Conservation (phyloP, 2,888 invertebrate genomes). For the Falcaria lacertinaria region DNA sequence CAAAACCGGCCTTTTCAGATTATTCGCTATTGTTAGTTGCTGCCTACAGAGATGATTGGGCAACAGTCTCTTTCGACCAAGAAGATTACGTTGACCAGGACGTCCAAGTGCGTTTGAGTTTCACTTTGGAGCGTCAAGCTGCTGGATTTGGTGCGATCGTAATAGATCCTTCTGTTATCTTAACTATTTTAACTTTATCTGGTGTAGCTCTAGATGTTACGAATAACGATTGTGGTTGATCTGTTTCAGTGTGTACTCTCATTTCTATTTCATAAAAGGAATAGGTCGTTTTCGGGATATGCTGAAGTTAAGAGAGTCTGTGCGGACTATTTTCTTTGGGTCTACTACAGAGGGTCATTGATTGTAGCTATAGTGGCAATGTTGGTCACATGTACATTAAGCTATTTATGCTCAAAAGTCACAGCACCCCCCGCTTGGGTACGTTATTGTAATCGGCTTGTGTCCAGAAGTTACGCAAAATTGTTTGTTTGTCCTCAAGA, state of each 20-base stretch:
- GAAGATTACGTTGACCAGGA: constrained; percentile 13
- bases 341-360: constrained; percentile 36
- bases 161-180: constrained; percentile 32
- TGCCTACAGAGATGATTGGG: constrained; percentile 40
- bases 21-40: constrained; percentile 21
- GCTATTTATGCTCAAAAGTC: constrained; percentile 17
- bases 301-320: constrained; percentile 25
- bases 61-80: constrained; percentile 31
- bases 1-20: constrained; percentile 14
- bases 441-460: constrained; percentile 19
- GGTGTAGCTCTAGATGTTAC: constrained; percentile 33
- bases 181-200: constrained; percentile 28
- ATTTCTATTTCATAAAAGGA: constrained; percentile 28
- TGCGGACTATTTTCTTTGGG: constrained; percentile 37
- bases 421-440: constrained; percentile 23
- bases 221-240: constrained; percentile 25
- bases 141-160: constrained; percentile 29
- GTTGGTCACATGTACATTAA: constrained; percentile 27
- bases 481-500: constrained; percentile 25
- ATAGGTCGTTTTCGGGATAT: constrained; percentile 24
- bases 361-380: constrained; percentile 24
- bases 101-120: constrained; percentile 27
- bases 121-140: constrained; percentile 40
- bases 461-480: constrained; percentile 19
- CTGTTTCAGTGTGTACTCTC: constrained; percentile 34